Percentiles rank a stretch among this genome's conserved stretches.
phyloP scores from a whole-genome alignment of 2,797 vertebrate species.

The Hoplostethus atlanticus region DNA sequence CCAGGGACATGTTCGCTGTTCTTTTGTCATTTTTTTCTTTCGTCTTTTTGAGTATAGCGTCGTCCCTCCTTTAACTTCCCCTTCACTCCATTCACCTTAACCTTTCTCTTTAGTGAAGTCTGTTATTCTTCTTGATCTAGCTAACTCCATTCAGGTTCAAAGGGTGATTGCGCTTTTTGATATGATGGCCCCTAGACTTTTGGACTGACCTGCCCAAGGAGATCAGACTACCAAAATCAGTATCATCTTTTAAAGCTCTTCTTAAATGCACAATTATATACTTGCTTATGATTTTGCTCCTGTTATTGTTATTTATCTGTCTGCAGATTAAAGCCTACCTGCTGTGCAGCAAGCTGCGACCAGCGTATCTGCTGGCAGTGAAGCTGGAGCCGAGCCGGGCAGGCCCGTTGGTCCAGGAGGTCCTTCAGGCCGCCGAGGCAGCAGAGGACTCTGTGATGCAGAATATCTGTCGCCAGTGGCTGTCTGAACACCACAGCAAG shows the following conservation, averaged over 20 bases:
- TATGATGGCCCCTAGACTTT: no score
- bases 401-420: slow-evolving; percentile 88
- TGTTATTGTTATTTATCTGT: not conserved
- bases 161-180: no score
- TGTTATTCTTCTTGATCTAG: no score
- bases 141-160: no score
- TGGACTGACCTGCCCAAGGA: no score
- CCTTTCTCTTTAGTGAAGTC: no score
- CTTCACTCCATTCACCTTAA: not conserved
- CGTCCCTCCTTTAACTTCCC: no score
- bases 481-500: slow-evolving; percentile 88
- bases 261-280: not conserved
- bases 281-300: no score
- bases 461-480: slow-evolving; percentile 96
- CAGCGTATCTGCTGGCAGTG: slow-evolving; percentile 94
- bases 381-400: slow-evolving; percentile 90
- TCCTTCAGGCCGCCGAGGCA: slow-evolving; percentile 88
- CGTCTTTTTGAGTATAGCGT: not conserved
- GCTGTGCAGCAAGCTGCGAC: slow-evolving; percentile 92
- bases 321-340: slow-evolving; percentile 93
- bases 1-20: no score
- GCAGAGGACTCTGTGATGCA: slow-evolving; percentile 90
- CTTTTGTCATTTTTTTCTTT: not conserved
- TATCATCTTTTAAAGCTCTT: not conserved
- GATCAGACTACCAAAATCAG: not conserved